Percentiles rank a stretch among this genome's conserved stretches.
Conservation (phyloP, 2,113 vertebrate species). For the Thymallus thymallus region DNA sequence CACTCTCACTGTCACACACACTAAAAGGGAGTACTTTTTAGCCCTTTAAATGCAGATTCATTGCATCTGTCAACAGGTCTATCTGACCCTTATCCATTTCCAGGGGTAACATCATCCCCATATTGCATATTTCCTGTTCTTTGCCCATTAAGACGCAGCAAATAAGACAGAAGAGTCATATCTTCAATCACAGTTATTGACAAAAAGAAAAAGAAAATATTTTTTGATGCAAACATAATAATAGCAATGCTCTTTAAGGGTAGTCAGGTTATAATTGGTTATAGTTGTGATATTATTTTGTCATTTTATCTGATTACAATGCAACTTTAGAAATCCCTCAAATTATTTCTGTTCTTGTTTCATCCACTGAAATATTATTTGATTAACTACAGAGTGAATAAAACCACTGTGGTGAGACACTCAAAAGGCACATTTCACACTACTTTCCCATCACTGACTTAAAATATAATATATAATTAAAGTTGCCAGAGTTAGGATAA, state of each 20-base stretch:
- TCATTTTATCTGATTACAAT: background rate
- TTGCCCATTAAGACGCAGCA: background rate
- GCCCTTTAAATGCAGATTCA: slow-evolving; percentile 28
- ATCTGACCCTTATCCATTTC: background rate
- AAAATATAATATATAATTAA: background rate
- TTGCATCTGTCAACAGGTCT: slow-evolving; percentile 31
- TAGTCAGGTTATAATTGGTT: background rate
- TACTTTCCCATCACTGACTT: background rate
- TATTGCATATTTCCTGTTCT: background rate
- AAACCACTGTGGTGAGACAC: too few species aligned
- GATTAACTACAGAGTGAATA: background rate
- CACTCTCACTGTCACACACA: slow-evolving; percentile 17
- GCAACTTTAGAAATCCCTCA: background rate
- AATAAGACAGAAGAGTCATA: slow-evolving; percentile 11
- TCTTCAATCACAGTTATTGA: background rate
- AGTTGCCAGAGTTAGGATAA: background rate
- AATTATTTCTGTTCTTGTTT: background rate
- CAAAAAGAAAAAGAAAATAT: background rate
- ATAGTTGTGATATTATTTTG: background rate
- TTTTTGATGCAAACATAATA: background rate
- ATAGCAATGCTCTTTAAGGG: background rate
- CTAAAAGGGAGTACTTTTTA: slow-evolving; percentile 13
- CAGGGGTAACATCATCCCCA: background rate
- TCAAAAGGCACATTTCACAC: too few species aligned
- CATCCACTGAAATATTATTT: background rate